Conservation (phyloP, 1,140 invertebrate genomes). For the Dolichoris vasculosae region DNA sequence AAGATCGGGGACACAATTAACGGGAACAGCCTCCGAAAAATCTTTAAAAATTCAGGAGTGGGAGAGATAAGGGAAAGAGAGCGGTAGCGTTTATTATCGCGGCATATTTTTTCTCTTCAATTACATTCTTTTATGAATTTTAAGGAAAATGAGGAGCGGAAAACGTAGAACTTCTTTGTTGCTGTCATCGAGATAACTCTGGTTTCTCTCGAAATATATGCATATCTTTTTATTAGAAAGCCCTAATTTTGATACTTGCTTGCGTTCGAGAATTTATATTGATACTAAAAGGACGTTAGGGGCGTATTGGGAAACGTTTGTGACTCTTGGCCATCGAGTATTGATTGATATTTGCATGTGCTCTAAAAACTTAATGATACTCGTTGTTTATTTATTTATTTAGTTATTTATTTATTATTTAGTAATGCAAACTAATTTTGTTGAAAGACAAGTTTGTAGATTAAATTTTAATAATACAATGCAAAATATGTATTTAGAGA, state of each 20-base stretch:
- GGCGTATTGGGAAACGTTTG: background rate
- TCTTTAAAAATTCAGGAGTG: too few relatives aligned
- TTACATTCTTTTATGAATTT: too few relatives aligned
- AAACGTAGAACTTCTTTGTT: too few relatives aligned
- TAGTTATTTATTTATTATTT: background rate
- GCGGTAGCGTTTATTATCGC: too few relatives aligned
- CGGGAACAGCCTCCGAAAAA: too few relatives aligned
- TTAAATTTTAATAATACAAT: too few relatives aligned
- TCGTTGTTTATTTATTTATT: background rate
- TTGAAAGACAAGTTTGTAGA: too few relatives aligned
- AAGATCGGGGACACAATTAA: background rate
- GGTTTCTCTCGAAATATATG: background rate
- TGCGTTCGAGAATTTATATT: background rate
- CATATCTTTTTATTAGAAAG: background rate
- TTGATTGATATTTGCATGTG: constrained; percentile 30
- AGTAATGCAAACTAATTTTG: background rate
- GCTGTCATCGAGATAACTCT: too few relatives aligned
- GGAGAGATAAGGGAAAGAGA: too few relatives aligned
- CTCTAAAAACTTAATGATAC: constrained; percentile 13
- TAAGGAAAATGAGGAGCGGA: too few relatives aligned
- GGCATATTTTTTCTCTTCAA: too few relatives aligned
- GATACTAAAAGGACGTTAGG: background rate
- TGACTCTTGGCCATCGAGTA: constrained; percentile 5
- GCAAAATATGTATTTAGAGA: background rate
- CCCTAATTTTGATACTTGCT: constrained; percentile 7